phyloP scores from a whole-genome alignment of 1,140 invertebrate genomes.

The Trachelipus rathkii region DNA sequence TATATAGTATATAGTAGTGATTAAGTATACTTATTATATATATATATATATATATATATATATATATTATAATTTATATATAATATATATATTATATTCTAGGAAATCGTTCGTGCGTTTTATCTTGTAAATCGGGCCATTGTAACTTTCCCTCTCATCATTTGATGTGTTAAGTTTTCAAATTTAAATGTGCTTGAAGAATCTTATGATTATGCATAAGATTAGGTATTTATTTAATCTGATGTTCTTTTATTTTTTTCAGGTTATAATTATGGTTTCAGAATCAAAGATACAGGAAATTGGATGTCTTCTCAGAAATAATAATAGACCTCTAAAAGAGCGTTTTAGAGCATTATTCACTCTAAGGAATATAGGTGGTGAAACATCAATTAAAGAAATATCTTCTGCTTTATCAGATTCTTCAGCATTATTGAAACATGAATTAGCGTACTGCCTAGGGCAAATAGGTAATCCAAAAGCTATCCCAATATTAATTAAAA shows the following conservation, averaged over 20 bases:
- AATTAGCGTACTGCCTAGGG: conserved; percentile 95
- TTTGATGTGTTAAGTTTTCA: too few species aligned
- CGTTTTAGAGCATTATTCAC: conserved; percentile 94
- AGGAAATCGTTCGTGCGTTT: too few species aligned
- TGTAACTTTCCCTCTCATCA: too few species aligned
- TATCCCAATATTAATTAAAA: conserved; percentile 67
- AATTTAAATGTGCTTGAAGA: too few species aligned
- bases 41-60: too few species aligned
- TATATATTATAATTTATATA: too few species aligned
- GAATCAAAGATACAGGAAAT: conserved; percentile 51
- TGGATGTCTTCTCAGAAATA: conserved; percentile 71
- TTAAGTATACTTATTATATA: too few species aligned
- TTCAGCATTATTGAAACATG: conserved; percentile 96
- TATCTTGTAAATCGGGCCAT: too few species aligned
- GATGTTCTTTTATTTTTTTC: neutral
- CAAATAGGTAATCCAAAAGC: conserved; percentile 76
- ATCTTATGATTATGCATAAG: too few species aligned
- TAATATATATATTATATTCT: too few species aligned
- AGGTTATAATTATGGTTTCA: conserved; percentile 28
- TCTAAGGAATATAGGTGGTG: conserved; percentile 83
- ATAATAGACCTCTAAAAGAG: conserved; percentile 75
- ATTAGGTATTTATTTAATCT: too few species aligned
- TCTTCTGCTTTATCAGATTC: conserved; percentile 70
- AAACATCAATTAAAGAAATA: conserved; percentile 73
- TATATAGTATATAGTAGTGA: too few species aligned